These are phyloP conservation scores for Pardalotus punctatus DNA, from an alignment of 2,113 vertebrate species.

Conservation along the genomic window DNA sequence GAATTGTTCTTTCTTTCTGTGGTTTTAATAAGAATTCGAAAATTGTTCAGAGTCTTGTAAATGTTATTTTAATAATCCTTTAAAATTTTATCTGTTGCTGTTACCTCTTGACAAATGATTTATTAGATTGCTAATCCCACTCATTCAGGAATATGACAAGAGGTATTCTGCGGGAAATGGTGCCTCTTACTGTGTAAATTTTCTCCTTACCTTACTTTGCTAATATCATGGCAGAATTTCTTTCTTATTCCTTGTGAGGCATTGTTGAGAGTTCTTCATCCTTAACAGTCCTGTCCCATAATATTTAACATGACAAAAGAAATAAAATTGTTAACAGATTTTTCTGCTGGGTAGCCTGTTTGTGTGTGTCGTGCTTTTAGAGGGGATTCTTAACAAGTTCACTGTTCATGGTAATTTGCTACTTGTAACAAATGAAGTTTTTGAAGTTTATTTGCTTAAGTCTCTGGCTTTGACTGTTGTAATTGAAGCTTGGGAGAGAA, in stretches of 20 bases:
- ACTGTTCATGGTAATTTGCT: conserved; percentile 51
- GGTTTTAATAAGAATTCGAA: conserved; percentile 91
- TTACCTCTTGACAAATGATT: conserved; percentile 86
- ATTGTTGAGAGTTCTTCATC: conserved; percentile 90
- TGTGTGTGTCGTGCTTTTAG: conserved; percentile 74
- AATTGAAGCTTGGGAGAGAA: conserved; percentile 1
- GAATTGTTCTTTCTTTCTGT: conserved; percentile 82
- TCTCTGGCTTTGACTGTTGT: conserved; percentile 65
- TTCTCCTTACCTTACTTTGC: conserved; percentile 83
- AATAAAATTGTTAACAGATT: conserved; percentile 87
- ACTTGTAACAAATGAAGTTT: conserved; percentile 50
- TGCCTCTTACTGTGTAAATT: conserved; percentile 93
- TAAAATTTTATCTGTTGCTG: conserved; percentile 90
- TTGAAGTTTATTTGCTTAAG: conserved; percentile 48
- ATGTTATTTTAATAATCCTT: conserved; percentile 98
- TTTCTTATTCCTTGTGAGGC: conserved; percentile 87
- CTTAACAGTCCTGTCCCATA: conserved; percentile 89
- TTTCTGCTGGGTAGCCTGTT: conserved; percentile 77
- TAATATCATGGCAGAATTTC: conserved; percentile 88
- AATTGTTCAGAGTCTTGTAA: conserved; percentile 94
- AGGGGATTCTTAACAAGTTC: conserved; percentile 43
- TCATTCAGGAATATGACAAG: conserved; percentile 86
- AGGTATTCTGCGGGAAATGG: conserved; percentile 85
- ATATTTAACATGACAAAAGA: conserved; percentile 91
- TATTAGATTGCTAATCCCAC: conserved; percentile 87